Evolutionary conservation across 1,140 invertebrate species (phyloP).

Genomic region (Lepidostoma basale): DNA sequence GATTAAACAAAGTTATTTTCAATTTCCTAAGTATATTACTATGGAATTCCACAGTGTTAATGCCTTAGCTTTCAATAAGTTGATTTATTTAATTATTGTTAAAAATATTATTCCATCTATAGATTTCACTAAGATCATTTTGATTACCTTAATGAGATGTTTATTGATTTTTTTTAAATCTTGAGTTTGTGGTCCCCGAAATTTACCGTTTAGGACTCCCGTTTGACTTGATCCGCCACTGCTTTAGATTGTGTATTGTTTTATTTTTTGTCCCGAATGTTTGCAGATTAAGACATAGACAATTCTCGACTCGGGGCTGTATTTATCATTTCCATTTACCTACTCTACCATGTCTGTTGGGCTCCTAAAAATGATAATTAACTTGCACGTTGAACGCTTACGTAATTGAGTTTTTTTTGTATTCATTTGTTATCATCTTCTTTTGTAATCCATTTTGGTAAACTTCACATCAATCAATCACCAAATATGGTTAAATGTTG

Average conservation of each 20-base stretch:
- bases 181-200: too few species aligned
- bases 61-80: too few species aligned
- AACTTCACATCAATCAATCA: neutral
- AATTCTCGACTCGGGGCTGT: neutral
- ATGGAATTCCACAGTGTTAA: too few species aligned
- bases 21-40: too few species aligned
- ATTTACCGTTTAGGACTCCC: too few species aligned
- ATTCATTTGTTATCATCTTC: neutral
- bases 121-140: too few species aligned
- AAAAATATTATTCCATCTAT: too few species aligned
- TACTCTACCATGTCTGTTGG: neutral
- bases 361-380: neutral
- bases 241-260: neutral
- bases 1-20: too few species aligned
- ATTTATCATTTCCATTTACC: conserved; percentile 23
- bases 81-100: too few species aligned
- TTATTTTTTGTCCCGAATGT: conserved; percentile 2
- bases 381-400: neutral
- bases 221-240: too few species aligned
- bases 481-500: neutral
- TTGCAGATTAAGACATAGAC: conserved; percentile 1
- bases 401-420: neutral
- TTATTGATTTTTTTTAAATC: too few species aligned
- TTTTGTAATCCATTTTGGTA: neutral
- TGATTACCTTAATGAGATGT: too few species aligned